Conservation (phyloP, 35 echinoderm and acorn worm species). For the Antedon bifida region DNA sequence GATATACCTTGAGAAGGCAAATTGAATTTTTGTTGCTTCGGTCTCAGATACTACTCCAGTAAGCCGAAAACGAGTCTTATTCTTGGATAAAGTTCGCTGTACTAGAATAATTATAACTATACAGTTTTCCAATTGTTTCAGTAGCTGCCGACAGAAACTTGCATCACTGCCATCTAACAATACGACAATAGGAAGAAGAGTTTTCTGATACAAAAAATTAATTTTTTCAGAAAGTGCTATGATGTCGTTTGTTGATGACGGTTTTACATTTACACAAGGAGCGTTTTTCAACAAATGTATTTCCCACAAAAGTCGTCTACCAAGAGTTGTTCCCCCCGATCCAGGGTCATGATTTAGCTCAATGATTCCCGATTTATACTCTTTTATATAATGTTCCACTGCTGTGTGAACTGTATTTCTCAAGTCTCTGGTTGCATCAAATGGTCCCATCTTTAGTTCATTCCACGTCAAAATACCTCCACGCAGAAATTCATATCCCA, state of each 20-base stretch:
- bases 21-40: conserved; percentile 7
- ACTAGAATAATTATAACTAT: conserved; percentile 8
- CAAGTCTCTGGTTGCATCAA: conserved; percentile 11
- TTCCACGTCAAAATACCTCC: conserved; percentile 19
- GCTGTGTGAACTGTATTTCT: background rate
- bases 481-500: conserved; percentile 7
- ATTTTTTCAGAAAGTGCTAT: conserved; percentile 6
- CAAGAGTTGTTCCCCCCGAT: conserved; percentile 28
- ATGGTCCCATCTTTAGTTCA: background rate
- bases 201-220: conserved; percentile 3
- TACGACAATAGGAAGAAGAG: conserved; percentile 21
- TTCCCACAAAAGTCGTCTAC: conserved; percentile 29
- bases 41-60: background rate
- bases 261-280: conserved; percentile 12
- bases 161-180: conserved; percentile 17
- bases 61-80: too few species aligned
- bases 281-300: conserved; percentile 10
- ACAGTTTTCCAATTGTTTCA: conserved; percentile 7
- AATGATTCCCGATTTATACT: conserved; percentile 7
- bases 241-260: background rate
- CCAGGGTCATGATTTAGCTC: conserved; percentile 25
- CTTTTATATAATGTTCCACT: background rate
- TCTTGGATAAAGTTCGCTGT: conserved; percentile 6
- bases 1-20: background rate
- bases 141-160: background rate